Evolutionary conservation across 2,797 vertebrate genomes (phyloP), one percentile per base, ranked within the genome.

Genomic region (Hypotaenidia okinawae): DNA sequence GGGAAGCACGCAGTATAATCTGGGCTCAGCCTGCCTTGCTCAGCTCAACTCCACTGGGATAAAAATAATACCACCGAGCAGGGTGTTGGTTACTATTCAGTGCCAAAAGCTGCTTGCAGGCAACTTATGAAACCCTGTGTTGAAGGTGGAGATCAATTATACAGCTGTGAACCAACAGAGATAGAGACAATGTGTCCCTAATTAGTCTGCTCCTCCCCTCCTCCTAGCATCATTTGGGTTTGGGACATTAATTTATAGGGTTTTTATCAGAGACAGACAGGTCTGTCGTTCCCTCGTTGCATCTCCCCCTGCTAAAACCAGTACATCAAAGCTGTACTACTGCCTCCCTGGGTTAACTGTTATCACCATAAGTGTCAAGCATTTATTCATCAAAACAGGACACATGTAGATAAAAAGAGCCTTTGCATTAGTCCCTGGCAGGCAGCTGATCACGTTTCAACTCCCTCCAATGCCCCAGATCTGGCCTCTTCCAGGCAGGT

Each of bases 1-100:
- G 86, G 70, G 67, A 58, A 91, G 81, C 68, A 30, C 25, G 5
- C 58, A n/a, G 84, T 17, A 14, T 90, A 62, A 96, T 81, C 95
- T 2, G 58, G 89, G 84, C 93, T 97, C 93, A 58, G 92, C 66
- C 81, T 80, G 91, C 90, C 76, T 67, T 5, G 10, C 84, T 91
- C 83, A 15, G 78, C 75, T 84, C 59, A 62, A 5, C 54, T 66
- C 67, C 70, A 3, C 22, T 1, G 4, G 73, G 80, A 68, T 2
- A 49, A 73, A 81, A 90, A 91, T 27, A 84, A 32, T 5, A 59
- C 54, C 37, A 14, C n/a, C 17, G 5, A 67, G 39, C 5, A 14
- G 4, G 41, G 59, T 16, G 61, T 17, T 59, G 15, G 3, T 7
- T 52, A 8, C 37, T 43, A 63, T 58, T 67, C 73, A 54, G 32